Conservation (phyloP, 2,888 invertebrate genomes). For the Nudaria mundana region DNA sequence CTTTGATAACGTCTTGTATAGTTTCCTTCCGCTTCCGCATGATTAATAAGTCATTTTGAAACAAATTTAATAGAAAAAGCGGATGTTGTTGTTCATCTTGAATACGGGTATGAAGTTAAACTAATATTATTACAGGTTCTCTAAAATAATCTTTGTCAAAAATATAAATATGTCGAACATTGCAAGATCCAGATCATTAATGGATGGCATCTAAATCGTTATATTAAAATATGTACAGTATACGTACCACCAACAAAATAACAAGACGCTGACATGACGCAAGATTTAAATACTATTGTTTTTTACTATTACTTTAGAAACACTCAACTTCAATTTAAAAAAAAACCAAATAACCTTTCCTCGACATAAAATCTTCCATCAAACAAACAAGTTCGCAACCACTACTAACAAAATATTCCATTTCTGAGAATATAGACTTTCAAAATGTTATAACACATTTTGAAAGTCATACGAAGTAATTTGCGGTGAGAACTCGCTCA, state of each 20-base stretch:
- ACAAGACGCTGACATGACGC: too few relatives aligned
- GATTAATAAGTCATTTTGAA: constrained; percentile 51
- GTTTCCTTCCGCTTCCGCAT: constrained; percentile 47
- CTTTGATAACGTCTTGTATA: constrained; percentile 67
- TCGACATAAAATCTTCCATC: neutral
- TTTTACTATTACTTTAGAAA: neutral
- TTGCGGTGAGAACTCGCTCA: constrained; percentile 19
- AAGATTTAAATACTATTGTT: neutral
- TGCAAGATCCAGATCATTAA: too few relatives aligned
- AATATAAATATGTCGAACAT: too few relatives aligned
- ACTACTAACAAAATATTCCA: constrained; percentile 14
- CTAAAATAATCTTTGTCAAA: too few relatives aligned
- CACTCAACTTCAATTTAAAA: too few relatives aligned
- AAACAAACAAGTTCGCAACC: constrained; percentile 9
- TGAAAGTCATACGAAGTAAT: constrained; percentile 25
- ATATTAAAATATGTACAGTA: too few relatives aligned
- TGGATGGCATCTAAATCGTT: too few relatives aligned
- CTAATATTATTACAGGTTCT: too few relatives aligned
- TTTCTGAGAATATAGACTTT: constrained; percentile 15
- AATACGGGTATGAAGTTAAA: too few relatives aligned
- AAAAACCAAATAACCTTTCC: neutral
- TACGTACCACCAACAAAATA: too few relatives aligned
- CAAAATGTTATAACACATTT: constrained; percentile 20
- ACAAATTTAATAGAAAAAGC: neutral
- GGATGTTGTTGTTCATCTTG: too few relatives aligned